Percentiles rank a stretch among this genome's conserved stretches.
Conservation (phyloP, 2,888 invertebrate genomes). For the Polydrusus tereticollis region DNA sequence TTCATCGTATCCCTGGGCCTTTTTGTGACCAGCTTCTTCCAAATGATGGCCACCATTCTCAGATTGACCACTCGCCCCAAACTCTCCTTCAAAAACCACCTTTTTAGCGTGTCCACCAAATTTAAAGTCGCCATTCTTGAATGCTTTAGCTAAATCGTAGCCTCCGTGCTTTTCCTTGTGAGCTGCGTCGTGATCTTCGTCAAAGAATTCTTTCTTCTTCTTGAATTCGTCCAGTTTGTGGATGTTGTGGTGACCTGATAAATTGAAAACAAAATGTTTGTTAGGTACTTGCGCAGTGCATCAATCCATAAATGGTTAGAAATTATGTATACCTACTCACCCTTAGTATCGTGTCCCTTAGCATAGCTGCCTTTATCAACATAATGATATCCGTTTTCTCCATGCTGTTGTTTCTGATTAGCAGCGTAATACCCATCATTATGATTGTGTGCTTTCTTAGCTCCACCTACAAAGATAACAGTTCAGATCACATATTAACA, state of each 20-base stretch:
- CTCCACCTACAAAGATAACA: conserved; percentile 68
- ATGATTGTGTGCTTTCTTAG: conserved; percentile 76
- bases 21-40: conserved; percentile 80
- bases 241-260: conserved; percentile 80
- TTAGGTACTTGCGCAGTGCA: not conserved
- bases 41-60: conserved; percentile 82
- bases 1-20: conserved; percentile 71
- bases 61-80: conserved; percentile 80
- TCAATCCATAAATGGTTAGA: no score
- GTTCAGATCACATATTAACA: no score
- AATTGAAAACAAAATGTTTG: not conserved
- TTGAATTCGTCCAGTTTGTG: conserved; percentile 86
- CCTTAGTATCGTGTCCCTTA: conserved; percentile 85
- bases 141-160: conserved; percentile 69
- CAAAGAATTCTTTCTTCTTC: conserved; percentile 85
- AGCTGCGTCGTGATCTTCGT: conserved; percentile 82
- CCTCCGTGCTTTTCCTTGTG: conserved; percentile 83
- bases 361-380: conserved; percentile 80
- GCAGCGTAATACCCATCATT: conserved; percentile 76
- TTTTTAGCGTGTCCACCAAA: conserved; percentile 48
- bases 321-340: conserved; percentile 8
- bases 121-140: conserved; percentile 42
- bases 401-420: conserved; percentile 76
- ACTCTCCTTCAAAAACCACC: conserved; percentile 61
- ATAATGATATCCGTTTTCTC: conserved; percentile 70